Evolutionary conservation across 2,888 invertebrate species (phyloP).

Genomic region (Caenorhabditis uteleia): DNA sequence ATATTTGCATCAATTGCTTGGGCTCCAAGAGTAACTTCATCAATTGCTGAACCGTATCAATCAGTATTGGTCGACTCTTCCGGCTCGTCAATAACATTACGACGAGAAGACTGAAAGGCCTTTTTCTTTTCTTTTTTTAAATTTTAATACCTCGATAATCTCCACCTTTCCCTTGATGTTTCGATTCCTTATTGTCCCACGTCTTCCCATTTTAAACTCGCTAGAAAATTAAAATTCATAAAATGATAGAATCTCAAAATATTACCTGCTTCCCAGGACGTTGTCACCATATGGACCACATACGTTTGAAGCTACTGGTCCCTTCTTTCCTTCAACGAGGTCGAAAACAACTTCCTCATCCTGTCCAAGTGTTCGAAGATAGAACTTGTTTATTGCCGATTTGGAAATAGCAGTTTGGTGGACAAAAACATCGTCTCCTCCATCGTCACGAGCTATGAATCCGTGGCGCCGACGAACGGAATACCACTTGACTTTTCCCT

Average conservation of each 20-base stretch:
- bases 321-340: conserved; percentile 81
- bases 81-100: too few species aligned
- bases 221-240: too few species aligned
- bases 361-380: conserved; percentile 85
- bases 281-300: conserved; percentile 93
- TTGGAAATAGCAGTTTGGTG: conserved; percentile 77
- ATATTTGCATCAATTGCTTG: conserved; percentile 32
- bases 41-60: conserved; percentile 26
- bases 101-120: neutral
- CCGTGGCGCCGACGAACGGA: conserved; percentile 81
- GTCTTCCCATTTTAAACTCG: too few species aligned
- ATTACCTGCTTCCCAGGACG: conserved; percentile 77
- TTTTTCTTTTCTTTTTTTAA: neutral
- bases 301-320: conserved; percentile 88
- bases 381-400: conserved; percentile 75
- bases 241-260: too few species aligned
- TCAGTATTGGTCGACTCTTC: conserved; percentile 9
- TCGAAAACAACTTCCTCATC: conserved; percentile 57
- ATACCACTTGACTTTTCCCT: conserved; percentile 83
- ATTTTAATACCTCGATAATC: conserved; percentile 1
- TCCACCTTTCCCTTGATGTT: conserved; percentile 19
- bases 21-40: conserved; percentile 33
- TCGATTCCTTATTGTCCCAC: too few species aligned
- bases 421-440: conserved; percentile 98
- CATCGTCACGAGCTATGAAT: conserved; percentile 97